Evolutionary conservation across 2,797 vertebrate species (phyloP), one percentile per base, ranked within the genome.

Genomic region (Scolopax rusticola): DNA sequence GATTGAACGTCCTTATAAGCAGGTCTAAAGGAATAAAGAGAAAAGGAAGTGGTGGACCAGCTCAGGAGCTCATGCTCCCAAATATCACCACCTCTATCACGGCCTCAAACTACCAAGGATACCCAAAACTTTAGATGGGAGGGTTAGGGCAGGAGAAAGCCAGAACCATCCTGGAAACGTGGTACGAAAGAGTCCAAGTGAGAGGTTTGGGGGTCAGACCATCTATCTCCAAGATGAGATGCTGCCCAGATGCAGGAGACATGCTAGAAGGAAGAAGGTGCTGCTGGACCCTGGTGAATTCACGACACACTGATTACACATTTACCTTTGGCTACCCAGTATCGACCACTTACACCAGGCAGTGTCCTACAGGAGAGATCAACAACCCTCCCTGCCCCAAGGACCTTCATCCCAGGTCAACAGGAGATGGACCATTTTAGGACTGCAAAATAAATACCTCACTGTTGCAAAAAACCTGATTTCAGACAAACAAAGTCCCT

Each of bases 191-290:
- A 41, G 20, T 3, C 14, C 74, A 50, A 14, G 40, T 7, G 15
- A 28, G 48, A 54, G 12, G 48, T 9, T 33, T 63, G 30, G 18
- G 21, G 32, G 13, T 53, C 54, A 30, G 9, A 50, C 25, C 8
- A 27, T 2, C 0, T 2, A 13, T 30, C 32, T 74, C 60, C 6
- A 14, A 25, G 36, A 9, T 5, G 18, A 79, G 67, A 21, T 3
- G 8, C 20, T 59, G 23, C 32, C 57, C 8, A 6, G 45, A 33
- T 48, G 40, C 1, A 24, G 18, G 19, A 9, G 8, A 4, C 1
- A 1, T 2, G 20, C 30, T 24, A 38, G 47, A 50, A 83, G 24
- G 53, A 51, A 81, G 23, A 47, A 5, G 6, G 23, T 41, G 13
- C 40, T 54, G 2, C 15, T 5, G 19, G 17, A 9, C 12, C 27